A percentile compares a stretch with the other conserved stretches of the same genome.
phyloP scores from a whole-genome alignment of 2,888 invertebrate species.

The Fragum sueziense region DNA sequence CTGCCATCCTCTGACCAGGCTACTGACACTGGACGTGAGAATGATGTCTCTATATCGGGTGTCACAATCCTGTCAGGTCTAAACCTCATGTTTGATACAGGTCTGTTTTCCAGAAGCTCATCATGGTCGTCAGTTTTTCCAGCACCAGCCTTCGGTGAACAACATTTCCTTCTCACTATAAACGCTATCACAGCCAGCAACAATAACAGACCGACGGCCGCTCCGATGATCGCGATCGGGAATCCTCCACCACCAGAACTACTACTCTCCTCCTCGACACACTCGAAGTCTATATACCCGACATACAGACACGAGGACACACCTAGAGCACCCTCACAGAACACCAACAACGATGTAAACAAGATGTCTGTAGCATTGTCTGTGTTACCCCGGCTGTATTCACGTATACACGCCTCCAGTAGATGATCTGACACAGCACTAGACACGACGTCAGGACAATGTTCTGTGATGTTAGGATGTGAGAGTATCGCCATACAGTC shows the following conservation, averaged over 20 bases:
- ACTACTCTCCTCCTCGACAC: not conserved
- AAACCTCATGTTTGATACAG: constrained; percentile 2
- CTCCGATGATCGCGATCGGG: constrained; percentile 31
- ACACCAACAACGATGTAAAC: constrained; percentile 57
- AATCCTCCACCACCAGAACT: constrained; percentile 3
- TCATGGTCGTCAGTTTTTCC: constrained; percentile 19
- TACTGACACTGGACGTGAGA: not conserved
- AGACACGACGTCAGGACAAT: constrained; percentile 50
- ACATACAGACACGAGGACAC: constrained; percentile 64
- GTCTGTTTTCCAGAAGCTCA: not conserved
- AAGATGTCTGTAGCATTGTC: constrained; percentile 47
- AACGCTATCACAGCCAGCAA: constrained; percentile 6
- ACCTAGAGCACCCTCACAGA: constrained; percentile 64
- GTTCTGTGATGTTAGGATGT: constrained; percentile 39
- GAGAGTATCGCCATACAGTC: constrained; percentile 48
- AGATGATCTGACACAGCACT: constrained; percentile 60
- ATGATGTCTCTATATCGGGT: constrained; percentile 17
- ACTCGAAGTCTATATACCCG: constrained; percentile 65
- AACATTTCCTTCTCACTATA: not conserved
- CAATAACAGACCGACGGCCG: constrained; percentile 21
- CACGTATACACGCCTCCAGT: constrained; percentile 67
- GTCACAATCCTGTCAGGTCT: not conserved
- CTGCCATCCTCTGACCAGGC: constrained; percentile 31
- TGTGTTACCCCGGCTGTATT: constrained; percentile 50
- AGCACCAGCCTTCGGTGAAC: not conserved